These are phyloP conservation scores for Bubalus kerabau DNA, from an alignment of 2,113 vertebrate genomes.

Conservation along the genomic window DNA sequence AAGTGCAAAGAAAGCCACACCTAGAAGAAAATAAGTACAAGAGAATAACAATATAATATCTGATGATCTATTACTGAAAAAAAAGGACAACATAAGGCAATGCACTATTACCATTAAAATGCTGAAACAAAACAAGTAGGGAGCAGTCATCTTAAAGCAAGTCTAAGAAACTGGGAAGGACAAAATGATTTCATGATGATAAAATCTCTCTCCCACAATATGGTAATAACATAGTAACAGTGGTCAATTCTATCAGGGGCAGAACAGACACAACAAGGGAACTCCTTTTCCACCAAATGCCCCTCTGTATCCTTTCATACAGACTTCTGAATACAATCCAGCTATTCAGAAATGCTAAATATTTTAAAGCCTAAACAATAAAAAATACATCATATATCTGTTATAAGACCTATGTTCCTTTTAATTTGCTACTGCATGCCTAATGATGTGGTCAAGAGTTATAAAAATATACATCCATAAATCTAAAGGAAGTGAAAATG, in stretches of 20 bases:
- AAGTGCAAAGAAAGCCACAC: background rate
- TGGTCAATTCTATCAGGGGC: background rate
- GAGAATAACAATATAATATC: background rate
- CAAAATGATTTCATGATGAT: background rate
- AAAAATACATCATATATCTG: background rate
- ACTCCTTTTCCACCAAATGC: background rate
- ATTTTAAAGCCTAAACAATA: background rate
- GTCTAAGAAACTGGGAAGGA: background rate
- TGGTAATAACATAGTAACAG: background rate
- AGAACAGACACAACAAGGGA: background rate
- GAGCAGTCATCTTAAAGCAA: background rate
- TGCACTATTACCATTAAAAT: background rate
- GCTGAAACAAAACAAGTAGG: background rate
- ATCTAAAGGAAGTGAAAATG: background rate
- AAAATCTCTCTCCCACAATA: background rate
- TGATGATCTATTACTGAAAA: background rate
- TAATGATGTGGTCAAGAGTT: background rate
- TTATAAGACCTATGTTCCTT: background rate
- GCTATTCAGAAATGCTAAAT: background rate
- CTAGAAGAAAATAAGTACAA: background rate
- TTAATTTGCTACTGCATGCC: background rate
- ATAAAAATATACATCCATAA: background rate
- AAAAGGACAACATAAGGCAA: background rate
- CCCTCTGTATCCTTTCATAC: background rate
- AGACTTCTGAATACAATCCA: background rate